A percentile compares a stretch with the other conserved stretches of the same genome.
phyloP scores from a whole-genome alignment of 2,113 vertebrate species.

The Otocyon megalotis region DNA sequence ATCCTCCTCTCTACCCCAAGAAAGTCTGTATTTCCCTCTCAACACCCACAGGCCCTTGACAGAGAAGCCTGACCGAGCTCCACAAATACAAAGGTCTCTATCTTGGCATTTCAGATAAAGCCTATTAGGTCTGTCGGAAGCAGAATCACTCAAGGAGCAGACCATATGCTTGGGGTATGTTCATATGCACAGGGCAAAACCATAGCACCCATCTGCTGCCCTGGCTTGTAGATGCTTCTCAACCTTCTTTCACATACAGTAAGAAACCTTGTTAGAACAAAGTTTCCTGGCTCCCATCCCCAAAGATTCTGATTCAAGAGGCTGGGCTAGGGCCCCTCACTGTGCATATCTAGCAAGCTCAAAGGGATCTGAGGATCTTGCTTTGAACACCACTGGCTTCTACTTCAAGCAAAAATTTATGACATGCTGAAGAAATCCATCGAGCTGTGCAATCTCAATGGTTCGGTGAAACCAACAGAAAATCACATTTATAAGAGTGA shows the following conservation, averaged over 20 bases:
- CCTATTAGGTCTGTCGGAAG: neutral
- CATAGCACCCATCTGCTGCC: neutral
- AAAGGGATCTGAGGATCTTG: neutral
- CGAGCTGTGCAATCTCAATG: slow-evolving; percentile 21
- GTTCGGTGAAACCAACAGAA: slow-evolving; percentile 53
- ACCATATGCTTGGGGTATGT: neutral
- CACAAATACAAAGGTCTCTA: neutral
- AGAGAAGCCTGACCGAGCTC: neutral
- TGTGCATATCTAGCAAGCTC: neutral
- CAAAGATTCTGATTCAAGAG: neutral
- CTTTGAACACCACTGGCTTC: slow-evolving; percentile 6
- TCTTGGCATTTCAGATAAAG: neutral
- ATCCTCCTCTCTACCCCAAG: neutral
- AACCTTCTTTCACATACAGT: neutral
- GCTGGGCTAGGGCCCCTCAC: neutral
- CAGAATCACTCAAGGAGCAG: neutral
- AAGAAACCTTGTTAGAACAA: neutral
- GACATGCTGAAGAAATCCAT: slow-evolving; percentile 38
- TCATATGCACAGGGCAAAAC: neutral
- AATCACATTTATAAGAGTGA: slow-evolving; percentile 69
- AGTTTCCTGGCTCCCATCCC: neutral
- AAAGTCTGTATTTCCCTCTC: neutral
- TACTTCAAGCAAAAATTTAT: neutral
- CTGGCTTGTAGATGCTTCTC: neutral
- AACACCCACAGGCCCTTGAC: neutral